A percentile compares a stretch with the other conserved stretches of the same genome.
These are phyloP conservation scores for Callaeas wilsoni DNA, from an alignment of 2,113 vertebrate species.

Conservation along the genomic window DNA sequence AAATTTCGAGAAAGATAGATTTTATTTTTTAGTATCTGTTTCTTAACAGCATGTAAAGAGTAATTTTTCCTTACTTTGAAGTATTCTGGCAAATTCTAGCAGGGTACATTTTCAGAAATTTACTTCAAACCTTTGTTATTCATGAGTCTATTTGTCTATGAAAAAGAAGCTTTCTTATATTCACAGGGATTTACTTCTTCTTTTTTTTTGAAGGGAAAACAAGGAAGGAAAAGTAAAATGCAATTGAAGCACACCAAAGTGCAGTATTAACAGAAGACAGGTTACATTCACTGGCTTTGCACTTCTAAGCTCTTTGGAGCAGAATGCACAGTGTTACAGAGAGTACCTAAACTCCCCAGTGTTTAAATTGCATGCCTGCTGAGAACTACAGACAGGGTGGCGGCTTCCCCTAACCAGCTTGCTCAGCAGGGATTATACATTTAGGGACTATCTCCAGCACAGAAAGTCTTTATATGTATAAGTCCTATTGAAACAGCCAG, in stretches of 20 bases:
- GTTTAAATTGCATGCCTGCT: background rate
- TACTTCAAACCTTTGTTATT: background rate
- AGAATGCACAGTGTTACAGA: background rate
- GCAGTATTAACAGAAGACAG: background rate
- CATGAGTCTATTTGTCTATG: background rate
- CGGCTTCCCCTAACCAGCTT: background rate
- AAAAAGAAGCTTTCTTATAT: background rate
- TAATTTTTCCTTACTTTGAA: background rate
- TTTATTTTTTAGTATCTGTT: background rate
- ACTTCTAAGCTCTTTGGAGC: background rate
- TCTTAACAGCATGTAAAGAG: background rate
- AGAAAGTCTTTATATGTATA: background rate
- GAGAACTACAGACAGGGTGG: background rate
- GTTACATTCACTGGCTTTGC: background rate
- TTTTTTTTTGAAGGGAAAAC: background rate
- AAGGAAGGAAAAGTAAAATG: background rate
- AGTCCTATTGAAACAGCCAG: background rate
- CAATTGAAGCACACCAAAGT: background rate
- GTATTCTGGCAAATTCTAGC: background rate
- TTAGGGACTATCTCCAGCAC: background rate
- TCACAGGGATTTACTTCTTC: background rate
- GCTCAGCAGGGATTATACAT: slow-evolving; percentile 14
- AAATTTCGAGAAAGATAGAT: background rate
- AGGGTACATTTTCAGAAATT: background rate
- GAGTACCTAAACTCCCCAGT: background rate